phyloP scores from a whole-genome alignment of 1,140 invertebrate genomes.

The Aphis gossypii region DNA sequence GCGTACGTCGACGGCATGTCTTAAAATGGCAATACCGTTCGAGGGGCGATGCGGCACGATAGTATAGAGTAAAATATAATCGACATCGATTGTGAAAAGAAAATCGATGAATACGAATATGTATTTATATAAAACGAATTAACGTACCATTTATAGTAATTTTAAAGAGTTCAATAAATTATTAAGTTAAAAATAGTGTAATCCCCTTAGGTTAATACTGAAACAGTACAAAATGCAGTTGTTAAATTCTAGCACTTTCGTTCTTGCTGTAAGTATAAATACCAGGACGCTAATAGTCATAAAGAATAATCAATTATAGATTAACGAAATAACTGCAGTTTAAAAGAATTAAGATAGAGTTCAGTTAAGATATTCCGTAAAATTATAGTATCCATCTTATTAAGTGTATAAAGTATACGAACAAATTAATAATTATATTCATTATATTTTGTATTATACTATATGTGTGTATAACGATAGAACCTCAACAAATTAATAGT shows the following conservation, averaged over 20 bases:
- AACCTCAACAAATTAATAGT: background rate
- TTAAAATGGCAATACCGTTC: constrained; percentile 56
- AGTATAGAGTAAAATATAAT: constrained; percentile 45
- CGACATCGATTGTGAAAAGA: constrained; percentile 19
- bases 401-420: background rate
- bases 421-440: no score
- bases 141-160: background rate
- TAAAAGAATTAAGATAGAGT: background rate
- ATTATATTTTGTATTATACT: no score
- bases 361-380: background rate
- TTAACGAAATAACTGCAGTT: background rate
- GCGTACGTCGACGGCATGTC: constrained; percentile 42
- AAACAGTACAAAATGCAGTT: background rate
- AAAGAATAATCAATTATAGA: background rate
- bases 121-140: background rate
- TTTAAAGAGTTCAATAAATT: constrained; percentile 6
- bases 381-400: background rate
- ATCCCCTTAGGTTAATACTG: background rate
- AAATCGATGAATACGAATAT: constrained; percentile 7
- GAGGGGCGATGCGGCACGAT: constrained; percentile 20
- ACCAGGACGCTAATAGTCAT: background rate
- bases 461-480: background rate
- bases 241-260: background rate
- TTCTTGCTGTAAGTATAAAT: background rate
- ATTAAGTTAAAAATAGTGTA: background rate